Conservation (phyloP, 2,113 vertebrate species). For the Tetraodon nigroviridis region DNA sequence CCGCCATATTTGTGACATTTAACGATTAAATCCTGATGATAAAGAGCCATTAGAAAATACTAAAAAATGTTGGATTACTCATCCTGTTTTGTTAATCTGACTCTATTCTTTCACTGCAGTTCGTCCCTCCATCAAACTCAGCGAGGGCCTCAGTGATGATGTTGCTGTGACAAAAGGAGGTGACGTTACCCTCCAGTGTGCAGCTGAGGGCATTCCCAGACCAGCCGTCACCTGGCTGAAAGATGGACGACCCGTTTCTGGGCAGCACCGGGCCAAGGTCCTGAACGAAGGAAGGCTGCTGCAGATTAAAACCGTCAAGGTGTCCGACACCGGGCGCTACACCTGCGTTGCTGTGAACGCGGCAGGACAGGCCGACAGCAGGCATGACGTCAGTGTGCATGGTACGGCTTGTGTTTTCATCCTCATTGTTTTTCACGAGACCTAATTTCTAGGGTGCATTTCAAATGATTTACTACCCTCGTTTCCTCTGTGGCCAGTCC, state of each 20-base stretch:
- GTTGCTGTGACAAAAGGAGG: constrained; percentile 75
- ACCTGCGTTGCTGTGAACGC: constrained; percentile 86
- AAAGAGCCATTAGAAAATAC: not conserved
- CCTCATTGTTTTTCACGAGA: not conserved
- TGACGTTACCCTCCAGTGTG: constrained; percentile 80
- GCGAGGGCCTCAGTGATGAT: constrained; percentile 57
- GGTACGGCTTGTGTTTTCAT: constrained; percentile 69
- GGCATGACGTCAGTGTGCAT: constrained; percentile 84
- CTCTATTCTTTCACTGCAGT: constrained; percentile 67
- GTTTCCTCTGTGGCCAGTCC: constrained; percentile 70
- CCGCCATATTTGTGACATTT: not conserved
- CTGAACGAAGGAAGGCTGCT: constrained; percentile 76
- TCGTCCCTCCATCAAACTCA: constrained; percentile 79
- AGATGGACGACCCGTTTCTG: constrained; percentile 77
- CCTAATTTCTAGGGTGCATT: not conserved
- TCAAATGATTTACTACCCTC: not conserved
- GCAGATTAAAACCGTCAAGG: constrained; percentile 73
- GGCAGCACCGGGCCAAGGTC: constrained; percentile 61
- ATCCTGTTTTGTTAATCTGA: constrained; percentile 4
- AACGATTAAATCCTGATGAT: not conserved
- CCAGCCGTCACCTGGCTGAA: constrained; percentile 87
- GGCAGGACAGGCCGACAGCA: constrained; percentile 87
- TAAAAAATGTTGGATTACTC: not conserved
- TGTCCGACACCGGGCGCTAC: constrained; percentile 88
- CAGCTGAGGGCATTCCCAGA: constrained; percentile 79